Conservation (phyloP, 2,113 vertebrate species). For the Prunella himalayana region DNA sequence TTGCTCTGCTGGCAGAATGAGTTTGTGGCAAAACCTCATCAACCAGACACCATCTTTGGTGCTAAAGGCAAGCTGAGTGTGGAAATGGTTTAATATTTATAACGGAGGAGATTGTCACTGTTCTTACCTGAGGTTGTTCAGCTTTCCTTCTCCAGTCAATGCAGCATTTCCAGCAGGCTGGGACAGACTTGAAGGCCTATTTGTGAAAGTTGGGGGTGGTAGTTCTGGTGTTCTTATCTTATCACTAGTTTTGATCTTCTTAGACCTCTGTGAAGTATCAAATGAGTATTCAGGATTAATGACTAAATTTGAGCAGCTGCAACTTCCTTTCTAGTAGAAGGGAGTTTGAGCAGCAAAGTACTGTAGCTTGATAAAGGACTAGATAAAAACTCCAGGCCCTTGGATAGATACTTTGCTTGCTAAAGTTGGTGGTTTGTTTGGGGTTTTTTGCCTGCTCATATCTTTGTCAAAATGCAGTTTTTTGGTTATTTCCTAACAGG, state of each 20-base stretch:
- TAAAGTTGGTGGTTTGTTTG: not conserved
- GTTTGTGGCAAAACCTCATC: not conserved
- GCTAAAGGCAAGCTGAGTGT: not conserved
- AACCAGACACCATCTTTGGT: not conserved
- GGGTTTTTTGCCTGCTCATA: not conserved
- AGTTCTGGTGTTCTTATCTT: not conserved
- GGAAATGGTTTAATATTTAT: not conserved
- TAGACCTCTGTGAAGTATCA: not conserved
- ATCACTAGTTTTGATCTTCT: not conserved
- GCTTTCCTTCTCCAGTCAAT: not conserved
- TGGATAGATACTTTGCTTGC: not conserved
- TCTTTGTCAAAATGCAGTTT: not conserved
- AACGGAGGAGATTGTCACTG: not conserved
- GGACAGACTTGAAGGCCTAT: not conserved
- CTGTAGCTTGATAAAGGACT: not conserved
- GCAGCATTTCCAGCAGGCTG: not conserved
- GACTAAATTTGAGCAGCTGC: not conserved
- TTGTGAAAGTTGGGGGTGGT: not conserved
- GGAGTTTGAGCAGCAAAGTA: not conserved
- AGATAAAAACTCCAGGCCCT: not conserved
- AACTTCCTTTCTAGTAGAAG: not conserved
- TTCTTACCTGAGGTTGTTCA: not conserved
- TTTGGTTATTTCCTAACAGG: conserved; percentile 64
- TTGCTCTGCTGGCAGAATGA: not conserved
- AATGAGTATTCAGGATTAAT: not conserved